phyloP scores from a whole-genome alignment of 2,113 vertebrate species.

The Litocranius walleri region DNA sequence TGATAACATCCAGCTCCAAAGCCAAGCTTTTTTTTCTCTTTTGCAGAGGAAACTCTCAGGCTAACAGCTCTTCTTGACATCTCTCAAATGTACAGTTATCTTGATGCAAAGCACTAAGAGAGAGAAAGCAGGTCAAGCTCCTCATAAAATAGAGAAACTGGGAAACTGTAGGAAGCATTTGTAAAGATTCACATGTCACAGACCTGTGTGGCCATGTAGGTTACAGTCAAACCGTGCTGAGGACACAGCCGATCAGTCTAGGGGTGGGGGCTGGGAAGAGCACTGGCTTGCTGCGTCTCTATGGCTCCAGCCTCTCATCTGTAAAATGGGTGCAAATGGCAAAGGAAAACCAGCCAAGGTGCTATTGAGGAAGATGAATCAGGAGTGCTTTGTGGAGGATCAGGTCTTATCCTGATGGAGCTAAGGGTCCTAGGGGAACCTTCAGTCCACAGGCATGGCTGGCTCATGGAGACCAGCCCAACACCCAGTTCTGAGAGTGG shows the following conservation, averaged over 20 bases:
- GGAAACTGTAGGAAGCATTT: background rate
- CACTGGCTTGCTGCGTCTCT: too few relatives aligned
- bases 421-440: background rate
- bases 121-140: background rate
- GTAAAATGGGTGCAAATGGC: background rate
- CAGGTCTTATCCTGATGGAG: too few relatives aligned
- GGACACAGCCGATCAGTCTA: background rate
- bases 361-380: background rate
- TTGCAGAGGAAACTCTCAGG: background rate
- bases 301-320: background rate
- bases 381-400: background rate
- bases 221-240: background rate
- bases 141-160: background rate
- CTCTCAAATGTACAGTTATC: background rate
- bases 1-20: background rate
- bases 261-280: background rate
- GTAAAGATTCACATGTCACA: background rate
- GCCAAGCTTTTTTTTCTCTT: background rate
- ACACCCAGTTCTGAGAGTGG: too few relatives aligned
- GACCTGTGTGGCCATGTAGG: background rate
- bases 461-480: rapidly evolving
- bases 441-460: background rate
- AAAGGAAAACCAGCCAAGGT: background rate
- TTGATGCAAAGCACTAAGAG: background rate
- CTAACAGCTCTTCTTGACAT: background rate